These are phyloP conservation scores for Neelides folsomi DNA, from an alignment of 2,888 invertebrate species.

Conservation along the genomic window DNA sequence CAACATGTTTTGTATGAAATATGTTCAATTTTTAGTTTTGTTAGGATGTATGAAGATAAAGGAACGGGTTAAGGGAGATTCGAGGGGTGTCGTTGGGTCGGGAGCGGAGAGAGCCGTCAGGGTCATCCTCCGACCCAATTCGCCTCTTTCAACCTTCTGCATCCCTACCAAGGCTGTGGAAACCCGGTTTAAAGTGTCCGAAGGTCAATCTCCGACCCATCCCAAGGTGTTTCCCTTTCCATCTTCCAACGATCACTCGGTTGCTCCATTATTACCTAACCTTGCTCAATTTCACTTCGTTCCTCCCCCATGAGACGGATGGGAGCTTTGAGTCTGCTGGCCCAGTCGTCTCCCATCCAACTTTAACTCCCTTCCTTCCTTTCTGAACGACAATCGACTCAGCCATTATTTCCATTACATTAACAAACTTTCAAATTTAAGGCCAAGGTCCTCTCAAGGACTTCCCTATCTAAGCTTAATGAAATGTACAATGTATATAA, in stretches of 20 bases:
- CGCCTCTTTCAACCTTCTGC: conserved; percentile 17
- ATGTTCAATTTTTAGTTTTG: too few relatives aligned
- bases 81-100: neutral
- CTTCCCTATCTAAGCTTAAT: too few relatives aligned
- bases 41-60: too few relatives aligned
- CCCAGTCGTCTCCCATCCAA: neutral
- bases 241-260: conserved; percentile 11
- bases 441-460: too few relatives aligned
- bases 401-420: too few relatives aligned
- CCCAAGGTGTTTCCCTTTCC: conserved; percentile 21
- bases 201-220: conserved; percentile 25
- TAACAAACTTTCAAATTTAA: too few relatives aligned
- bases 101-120: conserved; percentile 16
- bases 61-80: too few relatives aligned
- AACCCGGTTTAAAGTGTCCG: conserved; percentile 19
- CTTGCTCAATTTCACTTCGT: neutral
- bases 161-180: conserved; percentile 17
- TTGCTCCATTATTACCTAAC: neutral
- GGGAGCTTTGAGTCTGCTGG: neutral
- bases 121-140: conserved; percentile 29
- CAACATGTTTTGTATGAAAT: too few relatives aligned
- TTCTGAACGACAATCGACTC: too few relatives aligned
- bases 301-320: neutral
- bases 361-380: too few relatives aligned
- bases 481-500: too few relatives aligned